A percentile compares a stretch with the other conserved stretches of the same genome.
Conservation (phyloP, 2,113 vertebrate genomes). For the Bagarius yarrelli region DNA sequence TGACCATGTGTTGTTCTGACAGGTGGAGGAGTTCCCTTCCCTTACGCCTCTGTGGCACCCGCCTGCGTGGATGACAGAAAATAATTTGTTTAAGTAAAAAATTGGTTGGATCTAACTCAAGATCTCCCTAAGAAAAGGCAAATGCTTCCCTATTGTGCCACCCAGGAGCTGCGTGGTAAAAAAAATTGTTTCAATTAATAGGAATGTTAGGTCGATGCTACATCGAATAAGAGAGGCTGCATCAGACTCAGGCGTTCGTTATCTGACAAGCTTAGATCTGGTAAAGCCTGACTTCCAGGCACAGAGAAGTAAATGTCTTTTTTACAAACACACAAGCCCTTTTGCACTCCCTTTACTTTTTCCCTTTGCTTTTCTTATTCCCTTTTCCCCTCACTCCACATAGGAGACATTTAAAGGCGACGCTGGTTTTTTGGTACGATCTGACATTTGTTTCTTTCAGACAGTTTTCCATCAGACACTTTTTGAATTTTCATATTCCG, state of each 20-base stretch:
- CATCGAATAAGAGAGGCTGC: constrained; percentile 57
- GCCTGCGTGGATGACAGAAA: too few relatives aligned
- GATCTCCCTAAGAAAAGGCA: background rate
- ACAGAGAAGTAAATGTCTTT: constrained; percentile 66
- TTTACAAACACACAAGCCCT: constrained; percentile 56
- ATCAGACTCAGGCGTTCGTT: constrained; percentile 62
- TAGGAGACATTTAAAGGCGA: constrained; percentile 65
- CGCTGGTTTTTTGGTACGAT: constrained; percentile 68
- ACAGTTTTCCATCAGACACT: constrained; percentile 54
- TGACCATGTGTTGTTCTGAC: background rate
- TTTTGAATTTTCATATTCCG: constrained; percentile 55
- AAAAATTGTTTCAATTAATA: constrained; percentile 71
- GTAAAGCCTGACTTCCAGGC: constrained; percentile 58
- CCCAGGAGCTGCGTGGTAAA: background rate
- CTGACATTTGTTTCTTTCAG: constrained; percentile 67
- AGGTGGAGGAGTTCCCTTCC: background rate
- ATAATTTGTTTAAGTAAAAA: too few relatives aligned
- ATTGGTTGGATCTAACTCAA: background rate
- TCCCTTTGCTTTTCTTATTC: constrained; percentile 7
- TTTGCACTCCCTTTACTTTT: constrained; percentile 32
- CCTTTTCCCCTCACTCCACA: constrained; percentile 52
- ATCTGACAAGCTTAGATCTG: constrained; percentile 61
- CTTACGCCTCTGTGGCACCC: background rate
- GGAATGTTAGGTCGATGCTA: constrained; percentile 60
- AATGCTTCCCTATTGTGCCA: background rate